phyloP scores from a whole-genome alignment of 2,113 vertebrate genomes.

The Glaucidium brasilianum region DNA sequence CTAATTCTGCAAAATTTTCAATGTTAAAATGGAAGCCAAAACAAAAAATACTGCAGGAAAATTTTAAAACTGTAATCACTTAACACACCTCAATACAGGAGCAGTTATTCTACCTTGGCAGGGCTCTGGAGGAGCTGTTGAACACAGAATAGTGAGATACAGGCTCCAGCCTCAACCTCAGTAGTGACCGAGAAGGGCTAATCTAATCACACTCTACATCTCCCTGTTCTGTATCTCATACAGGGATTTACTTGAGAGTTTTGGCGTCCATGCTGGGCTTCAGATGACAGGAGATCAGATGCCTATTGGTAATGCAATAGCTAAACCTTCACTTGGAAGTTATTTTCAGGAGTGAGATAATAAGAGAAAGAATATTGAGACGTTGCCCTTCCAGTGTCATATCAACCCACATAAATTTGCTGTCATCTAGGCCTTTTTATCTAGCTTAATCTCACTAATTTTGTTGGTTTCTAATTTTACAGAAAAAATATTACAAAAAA shows the following conservation, averaged over 20 bases:
- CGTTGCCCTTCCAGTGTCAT: background rate
- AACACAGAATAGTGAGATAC: background rate
- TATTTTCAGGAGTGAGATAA: background rate
- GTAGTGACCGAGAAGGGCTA: background rate
- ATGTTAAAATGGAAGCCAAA: background rate
- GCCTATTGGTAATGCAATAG: background rate
- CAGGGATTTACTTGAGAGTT: background rate
- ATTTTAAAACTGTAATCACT: background rate
- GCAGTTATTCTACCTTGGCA: background rate
- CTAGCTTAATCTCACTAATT: background rate
- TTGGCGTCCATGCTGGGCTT: background rate
- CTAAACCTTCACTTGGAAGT: background rate
- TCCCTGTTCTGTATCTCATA: background rate
- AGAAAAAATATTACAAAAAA: background rate
- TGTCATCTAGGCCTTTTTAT: background rate
- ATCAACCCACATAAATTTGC: background rate
- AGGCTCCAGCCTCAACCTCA: background rate
- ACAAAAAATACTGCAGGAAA: background rate
- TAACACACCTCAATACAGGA: background rate
- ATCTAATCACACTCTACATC: background rate
- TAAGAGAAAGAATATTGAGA: background rate
- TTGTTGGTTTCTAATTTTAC: background rate
- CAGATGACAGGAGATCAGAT: background rate
- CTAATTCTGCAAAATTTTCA: background rate
- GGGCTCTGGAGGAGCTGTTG: background rate